Evolutionary conservation across 2,113 vertebrate genomes (phyloP), one percentile per base, ranked within the genome.

Genomic region (Cathartes aura): DNA sequence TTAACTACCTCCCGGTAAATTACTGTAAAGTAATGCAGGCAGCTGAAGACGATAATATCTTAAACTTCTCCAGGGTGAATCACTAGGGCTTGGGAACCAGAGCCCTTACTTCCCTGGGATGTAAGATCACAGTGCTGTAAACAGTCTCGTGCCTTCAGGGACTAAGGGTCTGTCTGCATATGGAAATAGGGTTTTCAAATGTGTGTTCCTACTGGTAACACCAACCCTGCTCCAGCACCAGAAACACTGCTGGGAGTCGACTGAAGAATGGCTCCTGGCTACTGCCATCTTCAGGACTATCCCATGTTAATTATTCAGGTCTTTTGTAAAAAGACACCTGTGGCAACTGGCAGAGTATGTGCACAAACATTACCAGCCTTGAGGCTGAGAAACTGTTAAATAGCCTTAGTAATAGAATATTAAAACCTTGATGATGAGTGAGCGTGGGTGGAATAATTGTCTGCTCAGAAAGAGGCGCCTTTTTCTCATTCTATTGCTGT

Each of bases 341-440:
- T 81, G 94, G 94, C 91, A 96, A 87, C 53, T 96, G 95, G 95
- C 87, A 89, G 78, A 91, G 81, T 17, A 73, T 40, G 48, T 76
- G 73, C 83, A 82, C 58, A 76, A 95, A 85, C 50, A 76, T 67
- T 40, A 42, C 29, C 23, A 87, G 75, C 87, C 91, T 89, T 45
- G 64, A 85, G 93, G 89, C 74, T 94, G 71, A 96, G 89, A 90
- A 95, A 90, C 22, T 95, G 40, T 90, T 96, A 88, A 94, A 95
- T 73, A 94, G 45, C 59, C 29, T 58, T 85, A 80, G 81, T 72
- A 94, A 91, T 24, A 66, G 70, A 96, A 89, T 93, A 93, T 82
- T 93, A 90, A 94, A 93, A 47, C 52, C 26, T 82, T 74, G 66
- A 85, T 95, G 82, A 91, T 88, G 87, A 80, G 45, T 1, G 2